Base-by-base conservation (phyloP, 1,140 invertebrate genomes). In the Ostrea edulis region DNA sequence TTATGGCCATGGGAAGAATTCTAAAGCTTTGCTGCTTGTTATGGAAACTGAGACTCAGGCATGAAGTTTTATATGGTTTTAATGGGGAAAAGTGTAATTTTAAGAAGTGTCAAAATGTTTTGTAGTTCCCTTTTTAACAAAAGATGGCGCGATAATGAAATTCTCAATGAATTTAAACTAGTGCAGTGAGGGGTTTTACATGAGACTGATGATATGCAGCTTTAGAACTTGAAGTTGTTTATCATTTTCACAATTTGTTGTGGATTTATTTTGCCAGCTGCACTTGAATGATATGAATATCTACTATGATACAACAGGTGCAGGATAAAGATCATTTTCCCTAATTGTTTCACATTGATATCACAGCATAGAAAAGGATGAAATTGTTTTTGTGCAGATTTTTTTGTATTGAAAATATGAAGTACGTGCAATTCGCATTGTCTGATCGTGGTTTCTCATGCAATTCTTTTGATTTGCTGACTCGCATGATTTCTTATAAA, bases 81-180 rank as follows among this genome's bases (percentile, higher is more conserved):
- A 25, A 77, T 77, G 68, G 68, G 68, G 14, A 77, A 77, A 25
- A 14, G 14, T 77, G 68, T 35, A 77, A 77, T 77, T 77, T 35
- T 77, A 77, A 29, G 68, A 25, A 25, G 68, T 77, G 68, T 77
- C 68, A 77, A 77, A 77, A 77, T 77, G 68, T 77, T 77, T 77
- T 77, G 68, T 77, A 77, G 68, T 77, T 77, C 9, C 8, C 68
- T 35, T 77, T 62, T 77, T 22, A 29, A 77, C 25, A 77, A 77
- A 77, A 77, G 68, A 77, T 77, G 22, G 68, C 11, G 68, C 11
- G 68, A 25, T 77, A 77, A 77, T 77, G 25, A 77, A 77, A 77
- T 77, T 25, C 68, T 77, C 68, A 77, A 29, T 77, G 25, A 77
- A 77, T 35, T 77, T 25, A 77, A 77, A 77, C 25, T 25, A 29